Base-by-base conservation (phyloP, 1,140 invertebrate genomes). In the Sinonovacula constricta region DNA sequence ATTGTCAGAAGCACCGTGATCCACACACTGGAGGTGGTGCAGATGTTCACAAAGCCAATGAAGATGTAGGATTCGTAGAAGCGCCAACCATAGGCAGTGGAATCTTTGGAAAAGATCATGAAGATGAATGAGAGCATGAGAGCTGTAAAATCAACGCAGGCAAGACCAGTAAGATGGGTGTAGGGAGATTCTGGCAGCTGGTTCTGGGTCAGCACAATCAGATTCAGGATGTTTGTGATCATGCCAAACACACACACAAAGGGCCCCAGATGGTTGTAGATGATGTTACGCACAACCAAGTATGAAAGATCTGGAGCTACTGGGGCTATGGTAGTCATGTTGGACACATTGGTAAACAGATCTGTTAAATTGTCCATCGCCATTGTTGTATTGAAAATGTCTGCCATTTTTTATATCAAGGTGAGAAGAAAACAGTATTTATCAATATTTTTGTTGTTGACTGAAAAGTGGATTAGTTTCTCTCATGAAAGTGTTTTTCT, bases 101-200 rank as follows among this genome's bases (percentile, higher is more conserved):
- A 74, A 34, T 72, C 72, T 22, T 75, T 81, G 39, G 86, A 84
- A 34, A 86, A 67, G 22, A 84, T 60, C 74, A 83, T 82, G 30
- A 76, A 83, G 5, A 87, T 65, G 66, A 88, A 85, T 15, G 83
- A 85, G 24, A 88, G 80, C 15, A 82, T 28, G 3, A 90, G 75
- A 22, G 84, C 85, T 30, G 71, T 31, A 5, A 89, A 75, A 65
- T 89, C 88, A 1, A 83, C 79, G 12, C 83, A 70, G 5, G 89
- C 87, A 39, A 90, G 83, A 54, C 83, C 86, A 1, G 83, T 86
- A 7, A 90, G 83, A 72, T 89, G 89, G 14, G 85, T 88, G 76
- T 89, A 89, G 1, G 89, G 87, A 2, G 89, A 90, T 60, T 87
- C 84, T 62, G 87, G 88, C 39, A 90, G 79, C 33, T 82, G 77